Evolutionary conservation across 1,140 invertebrate genomes (phyloP).

Genomic region (Zaprionus gabonicus): DNA sequence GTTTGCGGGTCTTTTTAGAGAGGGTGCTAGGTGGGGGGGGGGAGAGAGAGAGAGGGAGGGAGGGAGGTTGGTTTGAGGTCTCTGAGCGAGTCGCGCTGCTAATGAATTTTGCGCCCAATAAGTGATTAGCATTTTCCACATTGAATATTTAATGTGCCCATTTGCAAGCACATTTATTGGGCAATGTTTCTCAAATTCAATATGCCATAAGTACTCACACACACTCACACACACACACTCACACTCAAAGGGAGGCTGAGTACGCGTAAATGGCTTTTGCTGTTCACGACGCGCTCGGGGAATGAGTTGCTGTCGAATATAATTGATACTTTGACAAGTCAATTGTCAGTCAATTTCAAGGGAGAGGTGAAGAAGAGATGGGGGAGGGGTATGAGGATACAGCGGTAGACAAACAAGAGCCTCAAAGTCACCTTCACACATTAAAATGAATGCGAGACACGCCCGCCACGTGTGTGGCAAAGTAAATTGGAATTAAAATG

Average conservation of each 20-base stretch:
- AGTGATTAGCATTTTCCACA: slow-evolving; percentile 73
- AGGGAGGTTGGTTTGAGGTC: slow-evolving; percentile 16
- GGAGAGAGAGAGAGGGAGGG: not conserved
- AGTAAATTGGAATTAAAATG: slow-evolving; percentile 20
- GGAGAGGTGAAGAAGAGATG: not conserved
- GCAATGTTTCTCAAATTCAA: slow-evolving; percentile 60
- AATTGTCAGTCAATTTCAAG: slow-evolving; percentile 73
- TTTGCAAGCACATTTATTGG: slow-evolving; percentile 61
- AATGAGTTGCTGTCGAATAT: slow-evolving; percentile 53
- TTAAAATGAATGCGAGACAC: not conserved
- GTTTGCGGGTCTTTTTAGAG: not conserved
- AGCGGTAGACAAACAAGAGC: not conserved
- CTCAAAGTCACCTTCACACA: slow-evolving; percentile 16
- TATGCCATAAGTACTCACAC: slow-evolving; percentile 32
- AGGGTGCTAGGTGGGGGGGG: not conserved
- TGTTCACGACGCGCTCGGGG: not conserved
- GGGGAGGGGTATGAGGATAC: too few species aligned
- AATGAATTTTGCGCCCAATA: slow-evolving; percentile 75
- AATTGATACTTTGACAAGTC: slow-evolving; percentile 77
- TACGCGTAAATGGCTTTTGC: slow-evolving; percentile 64
- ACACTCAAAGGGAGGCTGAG: slow-evolving; percentile 12
- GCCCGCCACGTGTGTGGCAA: not conserved
- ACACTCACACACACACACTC: not conserved
- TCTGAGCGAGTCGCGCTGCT: slow-evolving; percentile 38
- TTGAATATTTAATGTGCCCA: slow-evolving; percentile 73